A percentile compares a stretch with the other conserved stretches of the same genome.
Conservation (phyloP, 2,888 invertebrate genomes). For the Schizaphis graminum region DNA sequence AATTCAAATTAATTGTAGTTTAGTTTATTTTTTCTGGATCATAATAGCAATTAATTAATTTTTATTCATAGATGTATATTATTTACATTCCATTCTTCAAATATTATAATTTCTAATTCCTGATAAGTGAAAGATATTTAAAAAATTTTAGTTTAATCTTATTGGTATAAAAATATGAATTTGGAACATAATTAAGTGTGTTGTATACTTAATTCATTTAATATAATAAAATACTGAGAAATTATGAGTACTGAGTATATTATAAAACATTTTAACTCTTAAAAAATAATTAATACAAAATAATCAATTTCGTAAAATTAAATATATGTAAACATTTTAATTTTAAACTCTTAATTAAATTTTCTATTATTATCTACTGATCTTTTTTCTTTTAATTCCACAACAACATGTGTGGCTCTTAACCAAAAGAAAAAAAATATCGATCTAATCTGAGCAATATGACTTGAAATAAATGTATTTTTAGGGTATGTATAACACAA, state of each 20-base stretch:
- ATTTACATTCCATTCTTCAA: conserved; percentile 9
- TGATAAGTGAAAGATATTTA: neutral
- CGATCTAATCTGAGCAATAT: neutral
- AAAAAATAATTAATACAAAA: neutral
- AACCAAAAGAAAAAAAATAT: neutral
- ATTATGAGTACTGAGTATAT: neutral
- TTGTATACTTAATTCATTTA: neutral
- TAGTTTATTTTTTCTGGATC: neutral
- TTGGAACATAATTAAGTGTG: neutral
- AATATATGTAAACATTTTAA: neutral
- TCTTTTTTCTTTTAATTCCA: neutral
- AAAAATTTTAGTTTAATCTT: neutral
- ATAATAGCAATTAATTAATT: neutral
- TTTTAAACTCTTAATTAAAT: neutral
- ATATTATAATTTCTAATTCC: neutral
- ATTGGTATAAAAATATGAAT: neutral
- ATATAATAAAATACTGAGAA: neutral
- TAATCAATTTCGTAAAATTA: neutral
- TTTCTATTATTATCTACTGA: neutral
- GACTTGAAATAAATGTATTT: neutral
- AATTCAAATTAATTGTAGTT: conserved; percentile 5
- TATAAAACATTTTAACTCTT: neutral
- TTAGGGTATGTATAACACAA: neutral
- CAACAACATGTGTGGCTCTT: neutral
- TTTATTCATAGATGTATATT: conserved; percentile 8